Evolutionary conservation across 1,140 invertebrate genomes (phyloP).

Genomic region (Tetragonula clypearis): DNA sequence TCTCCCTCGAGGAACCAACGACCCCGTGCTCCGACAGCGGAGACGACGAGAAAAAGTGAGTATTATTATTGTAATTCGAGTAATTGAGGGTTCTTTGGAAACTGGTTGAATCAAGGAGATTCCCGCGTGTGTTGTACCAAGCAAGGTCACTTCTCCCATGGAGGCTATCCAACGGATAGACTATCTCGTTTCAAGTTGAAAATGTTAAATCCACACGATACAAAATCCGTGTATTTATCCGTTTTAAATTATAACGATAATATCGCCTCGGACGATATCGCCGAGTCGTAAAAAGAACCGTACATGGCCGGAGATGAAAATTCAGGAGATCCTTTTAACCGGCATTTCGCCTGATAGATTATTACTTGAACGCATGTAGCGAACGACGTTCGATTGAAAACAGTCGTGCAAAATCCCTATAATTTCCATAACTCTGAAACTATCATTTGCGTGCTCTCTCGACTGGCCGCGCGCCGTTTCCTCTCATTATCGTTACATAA

Average conservation of each 20-base stretch:
- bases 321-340: neutral
- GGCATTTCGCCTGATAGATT: neutral
- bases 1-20: constrained; percentile 73
- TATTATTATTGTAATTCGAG: constrained; percentile 12
- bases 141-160: neutral
- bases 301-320: neutral
- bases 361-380: no score
- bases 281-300: neutral
- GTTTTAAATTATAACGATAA: neutral
- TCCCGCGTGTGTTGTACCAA: no score
- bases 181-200: neutral
- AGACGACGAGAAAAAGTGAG: constrained; percentile 78
- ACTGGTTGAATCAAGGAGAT: neutral
- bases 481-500: constrained; percentile 39
- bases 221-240: neutral
- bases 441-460: neutral
- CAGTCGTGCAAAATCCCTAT: neutral
- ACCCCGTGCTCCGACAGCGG: constrained; percentile 69
- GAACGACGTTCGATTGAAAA: neutral
- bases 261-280: neutral
- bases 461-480: neutral
- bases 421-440: neutral
- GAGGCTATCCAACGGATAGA: neutral
- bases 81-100: neutral
- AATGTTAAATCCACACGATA: neutral